Evolutionary conservation across 2,113 vertebrate genomes (phyloP).

Genomic region (Sarotherodon lohbergeri): DNA sequence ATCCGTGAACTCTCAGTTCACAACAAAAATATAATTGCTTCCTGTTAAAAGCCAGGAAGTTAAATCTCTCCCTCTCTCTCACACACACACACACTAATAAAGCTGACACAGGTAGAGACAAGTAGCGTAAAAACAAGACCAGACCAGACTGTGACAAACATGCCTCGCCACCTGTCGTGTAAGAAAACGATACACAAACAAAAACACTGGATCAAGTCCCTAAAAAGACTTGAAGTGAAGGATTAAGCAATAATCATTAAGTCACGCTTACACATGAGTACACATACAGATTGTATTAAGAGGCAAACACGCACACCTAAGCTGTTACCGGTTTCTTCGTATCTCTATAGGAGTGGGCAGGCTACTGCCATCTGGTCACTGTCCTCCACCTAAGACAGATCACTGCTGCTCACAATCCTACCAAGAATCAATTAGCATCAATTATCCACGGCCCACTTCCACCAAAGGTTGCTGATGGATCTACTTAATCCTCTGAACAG

Average conservation of each 20-base stretch:
- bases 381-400: conserved; percentile 53
- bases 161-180: conserved; percentile 26
- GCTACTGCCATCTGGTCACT: conserved; percentile 58
- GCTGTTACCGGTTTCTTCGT: neutral
- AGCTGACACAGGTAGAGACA: conserved; percentile 36
- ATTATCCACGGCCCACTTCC: conserved; percentile 39
- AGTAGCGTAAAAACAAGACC: conserved; percentile 35
- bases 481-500: conserved; percentile 11
- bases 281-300: neutral
- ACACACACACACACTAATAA: neutral
- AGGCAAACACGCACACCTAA: conserved; percentile 1
- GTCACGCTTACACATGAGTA: neutral
- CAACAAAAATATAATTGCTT: conserved; percentile 23
- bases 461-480: conserved; percentile 21
- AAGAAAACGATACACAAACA: neutral
- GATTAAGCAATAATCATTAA: conserved; percentile 13
- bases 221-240: neutral
- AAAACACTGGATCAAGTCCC: neutral
- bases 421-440: conserved; percentile 54
- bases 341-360: conserved; percentile 21
- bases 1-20: neutral
- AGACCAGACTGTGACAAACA: conserved; percentile 49
- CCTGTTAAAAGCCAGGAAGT: neutral
- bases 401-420: conserved; percentile 32
- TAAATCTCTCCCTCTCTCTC: conserved; percentile 9